Evolutionary conservation across 2,797 vertebrate genomes (phyloP), one percentile per base, ranked within the genome.

Genomic region (Acomys russatus): DNA sequence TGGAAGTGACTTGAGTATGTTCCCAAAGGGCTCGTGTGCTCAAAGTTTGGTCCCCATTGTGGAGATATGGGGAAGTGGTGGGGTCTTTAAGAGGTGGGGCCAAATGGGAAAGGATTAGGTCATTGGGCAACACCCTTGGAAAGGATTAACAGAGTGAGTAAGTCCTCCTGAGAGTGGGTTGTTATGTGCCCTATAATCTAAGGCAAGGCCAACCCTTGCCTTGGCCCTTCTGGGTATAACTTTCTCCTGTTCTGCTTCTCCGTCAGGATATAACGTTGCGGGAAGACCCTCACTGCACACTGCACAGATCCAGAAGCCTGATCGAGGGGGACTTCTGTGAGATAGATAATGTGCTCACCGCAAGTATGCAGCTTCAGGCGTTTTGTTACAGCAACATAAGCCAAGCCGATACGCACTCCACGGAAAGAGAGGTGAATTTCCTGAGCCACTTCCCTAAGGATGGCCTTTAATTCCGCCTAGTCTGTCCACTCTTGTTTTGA

Each of bases 381-480:
- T 54, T 93, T 64, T 88, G 33, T 82, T 74, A 74, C 5, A 64
- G 25, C 18, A 35, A 33, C 66, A 54, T 22, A 73, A 82, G 35
- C 38, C 56, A 38, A 44, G 63, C 5, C 51, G n/a, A n/a, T 11
- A 64, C 23, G 35, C 6, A 56, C 49, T 20, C 30, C 10, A 0
- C 0, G 0, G 87, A 3, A 44, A 49, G 23, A 33, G 5, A 25
- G 63, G 3, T 54, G 54, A 44, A 54, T n/a, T 61, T 64, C 3
- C 1, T 9, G 17, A 30, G 76, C 12, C 1, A 33, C 28, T 6
- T 56, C 14, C 10, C 8, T 63, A 4, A 28, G 63, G 2, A 0
- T 0, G 1, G 0, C 11, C 35, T 20, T 64, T 63, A 54, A 23
- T 61, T 3, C n/a, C 79, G 30, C 9, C 3, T 17, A 35, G 2